Evolutionary conservation across 2,888 invertebrate genomes (phyloP).

Genomic region (Drosophila eohydei): DNA sequence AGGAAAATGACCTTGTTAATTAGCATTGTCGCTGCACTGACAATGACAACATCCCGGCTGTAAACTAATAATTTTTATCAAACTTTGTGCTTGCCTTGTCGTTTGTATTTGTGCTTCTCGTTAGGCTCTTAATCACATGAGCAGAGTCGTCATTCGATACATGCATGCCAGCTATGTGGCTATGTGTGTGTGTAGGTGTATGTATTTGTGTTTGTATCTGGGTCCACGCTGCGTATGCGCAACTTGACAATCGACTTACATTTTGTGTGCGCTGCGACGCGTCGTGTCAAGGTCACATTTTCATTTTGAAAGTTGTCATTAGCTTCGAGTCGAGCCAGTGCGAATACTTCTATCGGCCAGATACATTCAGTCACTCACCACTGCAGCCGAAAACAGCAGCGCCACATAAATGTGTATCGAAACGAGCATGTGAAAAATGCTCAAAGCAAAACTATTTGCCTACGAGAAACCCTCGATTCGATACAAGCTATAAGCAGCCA

Average conservation of each 20-base stretch:
- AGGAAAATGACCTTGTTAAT: constrained; percentile 51
- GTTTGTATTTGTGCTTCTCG: constrained; percentile 31
- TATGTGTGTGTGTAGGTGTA: background rate
- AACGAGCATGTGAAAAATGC: constrained; percentile 42
- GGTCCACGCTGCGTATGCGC: constrained; percentile 61
- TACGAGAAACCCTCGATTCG: constrained; percentile 28
- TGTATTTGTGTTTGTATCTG: background rate
- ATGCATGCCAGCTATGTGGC: background rate
- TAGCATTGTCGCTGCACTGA: constrained; percentile 37
- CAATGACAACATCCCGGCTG: constrained; percentile 45
- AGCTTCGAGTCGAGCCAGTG: constrained; percentile 12
- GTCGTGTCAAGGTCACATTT: constrained; percentile 58
- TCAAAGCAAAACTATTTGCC: constrained; percentile 15
- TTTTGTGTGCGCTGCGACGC: constrained; percentile 20
- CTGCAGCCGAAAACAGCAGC: constrained; percentile 18
- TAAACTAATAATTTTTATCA: constrained; percentile 50
- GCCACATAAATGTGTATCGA: constrained; percentile 34
- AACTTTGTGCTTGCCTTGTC: constrained; percentile 20
- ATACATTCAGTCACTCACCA: constrained; percentile 2
- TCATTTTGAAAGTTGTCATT: constrained; percentile 31
- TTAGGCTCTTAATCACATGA: constrained; percentile 43
- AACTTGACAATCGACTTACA: constrained; percentile 45
- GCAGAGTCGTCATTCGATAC: background rate
- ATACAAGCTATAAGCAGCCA: constrained; percentile 27
- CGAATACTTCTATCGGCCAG: constrained; percentile 10